These are phyloP conservation scores for Acrobasis consociella DNA, from an alignment of 2,888 invertebrate genomes.

Conservation along the genomic window DNA sequence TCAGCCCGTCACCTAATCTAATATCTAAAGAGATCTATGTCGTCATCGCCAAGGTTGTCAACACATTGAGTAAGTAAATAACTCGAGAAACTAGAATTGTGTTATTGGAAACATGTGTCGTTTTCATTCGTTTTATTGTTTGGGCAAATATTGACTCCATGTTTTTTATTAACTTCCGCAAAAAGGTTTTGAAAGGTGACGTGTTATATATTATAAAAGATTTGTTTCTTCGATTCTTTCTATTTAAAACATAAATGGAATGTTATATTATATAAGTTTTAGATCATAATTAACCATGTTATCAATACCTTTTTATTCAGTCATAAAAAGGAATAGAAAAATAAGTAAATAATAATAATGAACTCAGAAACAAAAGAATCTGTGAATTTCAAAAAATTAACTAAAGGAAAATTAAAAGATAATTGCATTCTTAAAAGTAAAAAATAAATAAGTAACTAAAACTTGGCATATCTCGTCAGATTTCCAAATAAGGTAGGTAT, in stretches of 20 bases:
- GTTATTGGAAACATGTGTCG: slow-evolving; percentile 3
- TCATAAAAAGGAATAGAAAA: neutral
- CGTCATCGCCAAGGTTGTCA: slow-evolving; percentile 13
- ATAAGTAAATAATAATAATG: neutral
- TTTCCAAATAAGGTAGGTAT: slow-evolving; percentile 16
- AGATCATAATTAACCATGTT: too few relatives aligned
- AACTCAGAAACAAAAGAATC: too few relatives aligned
- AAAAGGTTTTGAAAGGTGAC: neutral
- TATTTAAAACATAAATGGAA: too few relatives aligned
- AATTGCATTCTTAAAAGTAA: too few relatives aligned
- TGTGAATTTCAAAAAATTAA: too few relatives aligned
- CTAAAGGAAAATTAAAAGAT: too few relatives aligned
- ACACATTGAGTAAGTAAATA: slow-evolving; percentile 11
- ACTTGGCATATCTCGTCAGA: neutral
- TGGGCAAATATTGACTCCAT: neutral
- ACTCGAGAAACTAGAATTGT: slow-evolving; percentile 3
- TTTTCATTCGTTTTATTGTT: slow-evolving; percentile 4
- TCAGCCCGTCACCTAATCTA: slow-evolving; percentile 3
- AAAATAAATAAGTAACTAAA: neutral
- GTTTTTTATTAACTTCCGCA: neutral
- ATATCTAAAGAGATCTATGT: slow-evolving; percentile 1
- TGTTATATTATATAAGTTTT: too few relatives aligned
- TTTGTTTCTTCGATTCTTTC: too few relatives aligned
- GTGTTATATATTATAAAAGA: too few relatives aligned
- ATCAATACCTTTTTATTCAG: neutral